Evolutionary conservation across 2,888 invertebrate species (phyloP).

Genomic region (Pilophorus perplexus): DNA sequence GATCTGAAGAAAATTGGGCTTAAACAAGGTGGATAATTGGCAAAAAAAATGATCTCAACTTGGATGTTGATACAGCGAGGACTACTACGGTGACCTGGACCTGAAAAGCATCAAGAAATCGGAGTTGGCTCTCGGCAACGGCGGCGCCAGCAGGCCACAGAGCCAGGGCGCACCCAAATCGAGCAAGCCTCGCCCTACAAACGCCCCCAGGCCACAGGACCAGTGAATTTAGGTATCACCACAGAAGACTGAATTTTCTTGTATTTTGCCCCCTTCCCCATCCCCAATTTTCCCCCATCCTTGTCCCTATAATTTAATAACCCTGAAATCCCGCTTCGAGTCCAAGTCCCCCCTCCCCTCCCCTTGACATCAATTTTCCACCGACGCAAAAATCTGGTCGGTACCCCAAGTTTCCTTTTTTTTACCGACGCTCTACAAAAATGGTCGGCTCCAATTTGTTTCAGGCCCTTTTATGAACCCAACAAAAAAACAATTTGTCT

Average conservation of each 20-base stretch:
- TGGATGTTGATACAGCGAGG: slow-evolving; percentile 95
- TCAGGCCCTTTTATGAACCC: too few species aligned
- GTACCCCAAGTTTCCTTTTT: too few species aligned
- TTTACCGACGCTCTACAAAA: too few species aligned
- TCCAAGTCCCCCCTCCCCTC: neutral
- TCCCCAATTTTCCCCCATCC: slow-evolving; percentile 7
- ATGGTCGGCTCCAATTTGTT: too few species aligned
- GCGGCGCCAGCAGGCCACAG: slow-evolving; percentile 57
- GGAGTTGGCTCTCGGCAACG: slow-evolving; percentile 80
- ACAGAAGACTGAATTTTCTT: slow-evolving; percentile 39
- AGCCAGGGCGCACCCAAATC: slow-evolving; percentile 53
- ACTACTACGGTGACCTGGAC: slow-evolving; percentile 94
- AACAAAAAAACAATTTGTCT: too few species aligned
- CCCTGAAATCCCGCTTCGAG: neutral
- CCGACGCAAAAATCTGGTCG: too few species aligned
- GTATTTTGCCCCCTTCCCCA: neutral
- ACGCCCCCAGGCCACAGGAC: slow-evolving; percentile 51
- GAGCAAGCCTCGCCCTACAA: slow-evolving; percentile 50
- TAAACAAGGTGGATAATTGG: too few species aligned
- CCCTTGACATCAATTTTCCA: neutral
- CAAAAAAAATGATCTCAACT: too few species aligned
- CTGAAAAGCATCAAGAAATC: slow-evolving; percentile 93
- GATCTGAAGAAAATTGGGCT: too few species aligned
- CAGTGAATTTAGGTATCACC: slow-evolving; percentile 37
- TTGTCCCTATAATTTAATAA: slow-evolving; percentile 30